These are phyloP conservation scores for Gavialis gangeticus DNA, from an alignment of 2,113 vertebrate genomes.

Conservation along the genomic window DNA sequence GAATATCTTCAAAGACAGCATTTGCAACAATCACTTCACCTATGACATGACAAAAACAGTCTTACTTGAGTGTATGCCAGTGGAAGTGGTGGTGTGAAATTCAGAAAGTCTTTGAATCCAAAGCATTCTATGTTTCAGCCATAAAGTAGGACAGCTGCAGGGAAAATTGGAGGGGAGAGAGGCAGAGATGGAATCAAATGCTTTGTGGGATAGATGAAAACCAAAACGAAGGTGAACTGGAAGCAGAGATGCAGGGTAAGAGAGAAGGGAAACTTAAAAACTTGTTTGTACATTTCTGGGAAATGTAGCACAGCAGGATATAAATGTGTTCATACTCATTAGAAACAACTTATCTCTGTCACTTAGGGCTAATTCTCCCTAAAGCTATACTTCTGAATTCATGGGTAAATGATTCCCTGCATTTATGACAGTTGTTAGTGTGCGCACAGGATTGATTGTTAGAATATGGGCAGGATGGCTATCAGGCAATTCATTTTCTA, in stretches of 20 bases:
- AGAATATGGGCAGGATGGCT: not conserved
- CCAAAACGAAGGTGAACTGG: not conserved
- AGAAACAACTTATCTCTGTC: not conserved
- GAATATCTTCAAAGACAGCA: conserved; percentile 33
- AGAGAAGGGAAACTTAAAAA: not conserved
- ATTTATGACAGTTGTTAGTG: not conserved
- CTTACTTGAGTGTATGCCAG: conserved; percentile 8
- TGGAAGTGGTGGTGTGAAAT: too few species aligned
- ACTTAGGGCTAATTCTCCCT: not conserved
- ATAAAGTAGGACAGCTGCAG: not conserved
- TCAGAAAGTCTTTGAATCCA: too few species aligned
- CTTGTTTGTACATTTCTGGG: not conserved
- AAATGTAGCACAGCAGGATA: not conserved
- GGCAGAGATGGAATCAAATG: not conserved
- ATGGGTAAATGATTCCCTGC: not conserved
- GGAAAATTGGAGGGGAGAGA: not conserved
- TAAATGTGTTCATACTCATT: not conserved
- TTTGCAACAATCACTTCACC: conserved; percentile 22
- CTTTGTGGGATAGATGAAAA: not conserved
- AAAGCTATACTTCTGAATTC: not conserved
- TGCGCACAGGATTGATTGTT: not conserved
- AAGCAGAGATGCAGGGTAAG: not conserved
- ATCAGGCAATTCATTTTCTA: not conserved
- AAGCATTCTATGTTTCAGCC: too few species aligned
- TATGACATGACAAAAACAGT: conserved; percentile 42